These are phyloP conservation scores for Ceratina calcarata DNA, from an alignment of 1,140 invertebrate genomes.

Conservation along the genomic window DNA sequence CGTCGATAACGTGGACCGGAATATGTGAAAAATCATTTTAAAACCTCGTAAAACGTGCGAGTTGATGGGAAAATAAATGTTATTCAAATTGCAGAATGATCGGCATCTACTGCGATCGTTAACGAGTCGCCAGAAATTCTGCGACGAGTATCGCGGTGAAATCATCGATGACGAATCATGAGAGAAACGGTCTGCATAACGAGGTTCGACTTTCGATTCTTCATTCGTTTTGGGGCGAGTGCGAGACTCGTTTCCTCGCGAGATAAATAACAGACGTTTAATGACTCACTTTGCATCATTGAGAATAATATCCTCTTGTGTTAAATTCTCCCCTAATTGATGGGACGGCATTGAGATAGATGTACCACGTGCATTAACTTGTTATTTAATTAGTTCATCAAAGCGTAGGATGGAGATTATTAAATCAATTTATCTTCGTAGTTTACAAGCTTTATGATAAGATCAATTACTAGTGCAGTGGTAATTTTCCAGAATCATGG, in stretches of 20 bases:
- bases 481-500: not conserved
- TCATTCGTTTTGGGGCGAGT: not conserved
- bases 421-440: too few species aligned
- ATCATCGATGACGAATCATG: constrained; percentile 72
- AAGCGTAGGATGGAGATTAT: too few species aligned
- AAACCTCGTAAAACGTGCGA: not conserved
- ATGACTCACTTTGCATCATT: too few species aligned
- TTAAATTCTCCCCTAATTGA: too few species aligned
- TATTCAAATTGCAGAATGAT: not conserved
- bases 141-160: constrained; percentile 67
- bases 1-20: constrained; percentile 5
- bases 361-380: too few species aligned
- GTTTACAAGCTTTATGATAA: too few species aligned
- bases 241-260: too few species aligned
- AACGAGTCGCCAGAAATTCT: not conserved
- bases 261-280: too few species aligned
- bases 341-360: too few species aligned
- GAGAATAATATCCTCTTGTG: too few species aligned
- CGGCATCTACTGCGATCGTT: not conserved
- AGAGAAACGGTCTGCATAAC: constrained; percentile 58
- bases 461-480: not conserved
- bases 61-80: not conserved
- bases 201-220: constrained; percentile 67
- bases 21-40: not conserved
- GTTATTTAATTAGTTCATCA: too few species aligned